phyloP scores from a whole-genome alignment of 2,113 vertebrate genomes.

The Bubo blakistoni region DNA sequence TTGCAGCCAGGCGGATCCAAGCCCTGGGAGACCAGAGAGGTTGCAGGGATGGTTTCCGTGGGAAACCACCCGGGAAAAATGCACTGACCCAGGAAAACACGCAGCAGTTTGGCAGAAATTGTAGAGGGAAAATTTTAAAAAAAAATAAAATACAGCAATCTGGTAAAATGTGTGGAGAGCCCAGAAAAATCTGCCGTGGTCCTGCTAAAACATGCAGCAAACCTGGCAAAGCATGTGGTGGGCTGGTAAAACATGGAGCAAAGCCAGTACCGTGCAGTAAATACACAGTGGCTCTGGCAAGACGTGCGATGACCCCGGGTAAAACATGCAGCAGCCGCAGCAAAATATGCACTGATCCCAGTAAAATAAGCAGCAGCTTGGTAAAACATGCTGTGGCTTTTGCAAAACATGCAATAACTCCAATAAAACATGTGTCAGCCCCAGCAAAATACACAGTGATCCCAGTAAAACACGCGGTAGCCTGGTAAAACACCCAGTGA shows the following conservation, averaged over 20 bases:
- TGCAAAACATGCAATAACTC: background rate
- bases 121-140: background rate
- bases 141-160: too few relatives aligned
- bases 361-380: too few relatives aligned
- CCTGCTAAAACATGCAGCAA: background rate
- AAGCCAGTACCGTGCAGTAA: fast-evolving
- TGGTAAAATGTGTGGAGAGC: background rate
- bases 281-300: background rate
- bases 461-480: too few relatives aligned
- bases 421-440: fast-evolving
- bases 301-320: background rate
- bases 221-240: fast-evolving
- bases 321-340: background rate
- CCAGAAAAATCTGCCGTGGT: background rate
- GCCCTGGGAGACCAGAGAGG: background rate
- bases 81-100: fast-evolving
- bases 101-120: background rate
- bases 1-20: fast-evolving
- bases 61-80: fast-evolving
- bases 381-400: background rate
- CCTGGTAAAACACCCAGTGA: background rate
- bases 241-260: background rate
- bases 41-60: fast-evolving
- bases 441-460: background rate
- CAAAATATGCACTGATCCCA: background rate